phyloP scores from a whole-genome alignment of 2,888 invertebrate species.

The Altica lythri region DNA sequence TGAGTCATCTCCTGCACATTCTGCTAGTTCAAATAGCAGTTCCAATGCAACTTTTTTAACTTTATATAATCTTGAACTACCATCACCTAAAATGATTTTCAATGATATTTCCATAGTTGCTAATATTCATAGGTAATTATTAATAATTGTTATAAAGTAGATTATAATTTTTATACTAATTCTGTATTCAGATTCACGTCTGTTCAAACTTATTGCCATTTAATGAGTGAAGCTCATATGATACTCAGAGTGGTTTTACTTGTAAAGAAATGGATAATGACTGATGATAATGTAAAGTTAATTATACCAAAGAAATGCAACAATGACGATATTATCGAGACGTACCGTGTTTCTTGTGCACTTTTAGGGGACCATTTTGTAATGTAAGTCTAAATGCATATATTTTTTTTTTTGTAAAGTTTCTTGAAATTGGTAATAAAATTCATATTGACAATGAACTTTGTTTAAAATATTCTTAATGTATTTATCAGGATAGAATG shows the following conservation, averaged over 20 bases:
- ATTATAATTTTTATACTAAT: background rate
- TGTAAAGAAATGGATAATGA: conserved; percentile 51
- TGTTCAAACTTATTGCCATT: conserved; percentile 70
- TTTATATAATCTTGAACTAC: conserved; percentile 72
- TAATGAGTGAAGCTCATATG: conserved; percentile 75
- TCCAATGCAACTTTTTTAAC: conserved; percentile 65
- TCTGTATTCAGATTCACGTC: conserved; percentile 60
- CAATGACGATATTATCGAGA: conserved; percentile 55
- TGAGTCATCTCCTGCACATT: conserved; percentile 61
- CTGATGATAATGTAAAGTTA: conserved; percentile 50
- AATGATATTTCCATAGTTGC: conserved; percentile 73
- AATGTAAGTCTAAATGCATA: conserved; percentile 50
- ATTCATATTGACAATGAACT: no score
- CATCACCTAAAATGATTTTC: conserved; percentile 67
- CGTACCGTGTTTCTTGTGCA: conserved; percentile 61
- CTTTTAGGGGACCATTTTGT: conserved; percentile 64
- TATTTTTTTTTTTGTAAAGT: no score
- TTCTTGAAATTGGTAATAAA: no score
- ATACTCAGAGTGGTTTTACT: conserved; percentile 63
- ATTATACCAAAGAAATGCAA: conserved; percentile 45
- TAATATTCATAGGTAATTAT: conserved; percentile 58
- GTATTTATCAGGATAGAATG: no score
- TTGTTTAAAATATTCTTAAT: no score
- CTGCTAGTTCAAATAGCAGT: conserved; percentile 54
- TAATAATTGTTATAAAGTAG: background rate